Evolutionary conservation across 2,113 vertebrate species (phyloP), one percentile per base, ranked within the genome.

Genomic region (Echinops telfairi): DNA sequence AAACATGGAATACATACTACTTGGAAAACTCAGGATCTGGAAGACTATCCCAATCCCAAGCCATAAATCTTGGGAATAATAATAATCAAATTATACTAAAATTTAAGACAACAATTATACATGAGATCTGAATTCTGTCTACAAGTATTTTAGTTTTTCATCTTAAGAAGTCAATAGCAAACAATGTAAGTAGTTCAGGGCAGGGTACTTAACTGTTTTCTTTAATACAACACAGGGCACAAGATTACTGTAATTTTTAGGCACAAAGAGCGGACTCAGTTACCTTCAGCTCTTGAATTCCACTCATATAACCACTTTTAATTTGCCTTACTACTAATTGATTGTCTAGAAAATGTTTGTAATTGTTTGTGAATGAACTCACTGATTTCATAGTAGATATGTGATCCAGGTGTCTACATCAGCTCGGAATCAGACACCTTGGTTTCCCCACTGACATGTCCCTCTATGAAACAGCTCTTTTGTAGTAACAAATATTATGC

Each of bases 21-120:
- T 15, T 85, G 33, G 33, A 47, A 87, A 12, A 83, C 33, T 60
- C 64, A 43, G 40, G 0, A 27, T 33, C 83, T 19, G 3, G 29
- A 22, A 8, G 58, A 60, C 40, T 14, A 64, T 36, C 22, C 17
- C 57, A 79, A 60, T 10, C 25, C 10, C 3, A 64, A 29, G 25
- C 71, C 25, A 90, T 76, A 57, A 90, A 83, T 43, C 83, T 47
- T 64, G 7, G 10, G 1, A 83, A 64, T 60, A 77, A 38, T 53
- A 10, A 53, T 53, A 53, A 0, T 33, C 16, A 2, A 66, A 7
- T 83, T 79, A 31, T 38, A 83, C 60, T 62, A 79, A 75, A 75
- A 79, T 19, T 0, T 68, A 90, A 92, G 78, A 70, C 75, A 89
- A 91, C 31, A 92, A 53, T 71, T 79, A 76, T 16, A 94, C n/a